Conservation (phyloP, 2,888 invertebrate species). For the Limnephilus rhombicus region DNA sequence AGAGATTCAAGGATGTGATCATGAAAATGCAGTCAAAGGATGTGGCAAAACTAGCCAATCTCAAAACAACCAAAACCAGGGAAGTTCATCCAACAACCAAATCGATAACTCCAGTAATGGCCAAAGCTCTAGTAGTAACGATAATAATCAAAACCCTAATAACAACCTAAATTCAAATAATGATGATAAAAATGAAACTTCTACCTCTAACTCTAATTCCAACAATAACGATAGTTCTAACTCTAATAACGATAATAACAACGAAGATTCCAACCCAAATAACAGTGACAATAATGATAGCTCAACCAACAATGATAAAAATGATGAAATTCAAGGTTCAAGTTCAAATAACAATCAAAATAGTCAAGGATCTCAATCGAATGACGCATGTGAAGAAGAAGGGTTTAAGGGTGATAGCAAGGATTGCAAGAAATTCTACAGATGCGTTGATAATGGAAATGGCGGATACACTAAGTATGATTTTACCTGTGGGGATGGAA, state of each 20-base stretch:
- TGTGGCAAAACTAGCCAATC: constrained; percentile 43
- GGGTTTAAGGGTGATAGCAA: constrained; percentile 75
- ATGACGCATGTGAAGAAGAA: constrained; percentile 72
- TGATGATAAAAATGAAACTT: constrained; percentile 54
- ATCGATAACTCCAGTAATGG: background rate
- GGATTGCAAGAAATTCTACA: constrained; percentile 76
- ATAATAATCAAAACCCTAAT: constrained; percentile 55
- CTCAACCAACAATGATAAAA: constrained; percentile 8
- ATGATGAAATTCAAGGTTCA: constrained; percentile 57
- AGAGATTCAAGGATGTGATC: constrained; percentile 79
- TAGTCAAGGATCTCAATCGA: constrained; percentile 56
- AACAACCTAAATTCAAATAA: constrained; percentile 62
- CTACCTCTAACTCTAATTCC: background rate
- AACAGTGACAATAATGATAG: constrained; percentile 41
- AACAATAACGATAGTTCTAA: constrained; percentile 45
- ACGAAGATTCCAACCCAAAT: constrained; percentile 29
- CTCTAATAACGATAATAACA: constrained; percentile 19
- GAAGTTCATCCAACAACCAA: background rate
- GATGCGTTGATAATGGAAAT: constrained; percentile 75
- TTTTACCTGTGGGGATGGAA: constrained; percentile 79
- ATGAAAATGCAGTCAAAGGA: constrained; percentile 72
- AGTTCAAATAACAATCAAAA: constrained; percentile 58
- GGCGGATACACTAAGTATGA: constrained; percentile 76
- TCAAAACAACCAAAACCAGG: constrained; percentile 54
- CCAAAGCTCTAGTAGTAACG: constrained; percentile 55